Conservation (phyloP, 2,113 vertebrate species). For the Microtus pennsylvanicus region DNA sequence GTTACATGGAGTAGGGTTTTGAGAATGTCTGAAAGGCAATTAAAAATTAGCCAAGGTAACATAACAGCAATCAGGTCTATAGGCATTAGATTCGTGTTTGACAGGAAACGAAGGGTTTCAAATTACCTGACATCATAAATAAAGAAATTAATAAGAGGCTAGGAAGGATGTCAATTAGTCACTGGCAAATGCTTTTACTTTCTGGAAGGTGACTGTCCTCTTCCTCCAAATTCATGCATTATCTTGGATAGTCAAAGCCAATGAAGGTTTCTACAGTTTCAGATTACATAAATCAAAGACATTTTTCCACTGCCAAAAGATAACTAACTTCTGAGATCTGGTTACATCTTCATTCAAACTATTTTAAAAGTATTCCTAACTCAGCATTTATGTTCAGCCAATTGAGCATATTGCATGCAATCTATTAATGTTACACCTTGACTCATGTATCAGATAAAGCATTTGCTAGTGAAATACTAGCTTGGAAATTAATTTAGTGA, state of each 20-base stretch:
- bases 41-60: slow-evolving; percentile 57
- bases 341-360: slow-evolving; percentile 4
- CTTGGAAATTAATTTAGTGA: slow-evolving; percentile 31
- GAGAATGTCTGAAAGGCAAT: slow-evolving; percentile 40
- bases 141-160: slow-evolving; percentile 37
- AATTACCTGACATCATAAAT: slow-evolving; percentile 7
- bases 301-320: neutral
- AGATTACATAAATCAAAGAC: slow-evolving; percentile 13
- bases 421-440: neutral
- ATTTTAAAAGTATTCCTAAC: neutral
- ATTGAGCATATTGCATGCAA: neutral
- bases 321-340: neutral
- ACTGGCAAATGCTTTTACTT: neutral
- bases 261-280: neutral
- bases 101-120: slow-evolving; percentile 23
- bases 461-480: slow-evolving; percentile 20
- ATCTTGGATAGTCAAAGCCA: neutral
- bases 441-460: neutral
- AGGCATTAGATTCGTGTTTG: neutral
- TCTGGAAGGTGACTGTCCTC: neutral
- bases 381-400: neutral
- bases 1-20: neutral
- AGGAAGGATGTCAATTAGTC: slow-evolving; percentile 5
- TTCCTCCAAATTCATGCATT: neutral
- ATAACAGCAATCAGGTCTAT: neutral